Evolutionary conservation across 2,888 invertebrate species (phyloP).

Genomic region (Luffia ferchaultella): DNA sequence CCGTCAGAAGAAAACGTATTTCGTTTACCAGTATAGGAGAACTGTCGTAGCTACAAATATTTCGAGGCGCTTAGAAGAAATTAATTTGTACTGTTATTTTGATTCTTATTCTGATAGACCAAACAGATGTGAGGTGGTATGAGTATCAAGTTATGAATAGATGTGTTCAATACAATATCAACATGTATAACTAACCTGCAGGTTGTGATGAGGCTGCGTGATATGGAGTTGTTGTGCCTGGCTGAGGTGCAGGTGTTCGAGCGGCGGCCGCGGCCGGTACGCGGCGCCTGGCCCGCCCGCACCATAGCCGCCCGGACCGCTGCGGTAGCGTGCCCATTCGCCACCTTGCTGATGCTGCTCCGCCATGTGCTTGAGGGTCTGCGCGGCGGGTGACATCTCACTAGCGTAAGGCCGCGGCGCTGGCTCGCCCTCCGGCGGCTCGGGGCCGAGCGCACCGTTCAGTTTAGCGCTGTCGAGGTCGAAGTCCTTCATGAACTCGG

Average conservation of each 20-base stretch:
- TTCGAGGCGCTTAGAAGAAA: too few relatives aligned
- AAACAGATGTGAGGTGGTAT: too few relatives aligned
- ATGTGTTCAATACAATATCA: too few relatives aligned
- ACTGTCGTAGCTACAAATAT: too few relatives aligned
- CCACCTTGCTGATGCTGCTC: conserved; percentile 90
- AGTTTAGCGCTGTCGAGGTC: conserved; percentile 63
- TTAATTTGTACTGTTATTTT: too few relatives aligned
- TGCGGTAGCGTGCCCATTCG: conserved; percentile 62
- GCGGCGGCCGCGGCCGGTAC: conserved; percentile 37
- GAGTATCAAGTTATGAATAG: too few relatives aligned
- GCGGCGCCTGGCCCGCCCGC: conserved; percentile 34
- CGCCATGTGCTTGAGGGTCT: conserved; percentile 96
- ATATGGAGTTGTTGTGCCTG: conserved; percentile 91
- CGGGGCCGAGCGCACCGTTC: conserved; percentile 38
- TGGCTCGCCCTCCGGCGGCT: conserved; percentile 56
- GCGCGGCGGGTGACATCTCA: conserved; percentile 90
- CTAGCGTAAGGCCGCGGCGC: conserved; percentile 62
- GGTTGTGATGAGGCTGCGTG: conserved; percentile 80
- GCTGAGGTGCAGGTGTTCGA: conserved; percentile 78
- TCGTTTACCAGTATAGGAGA: too few relatives aligned
- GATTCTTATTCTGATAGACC: too few relatives aligned
- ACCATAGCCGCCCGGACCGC: conserved; percentile 53
- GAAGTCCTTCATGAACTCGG: conserved; percentile 86
- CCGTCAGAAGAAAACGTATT: too few relatives aligned
- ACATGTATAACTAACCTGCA: conserved; percentile 76